Conservation (phyloP, 2,113 vertebrate species). For the Nanorana parkeri region DNA sequence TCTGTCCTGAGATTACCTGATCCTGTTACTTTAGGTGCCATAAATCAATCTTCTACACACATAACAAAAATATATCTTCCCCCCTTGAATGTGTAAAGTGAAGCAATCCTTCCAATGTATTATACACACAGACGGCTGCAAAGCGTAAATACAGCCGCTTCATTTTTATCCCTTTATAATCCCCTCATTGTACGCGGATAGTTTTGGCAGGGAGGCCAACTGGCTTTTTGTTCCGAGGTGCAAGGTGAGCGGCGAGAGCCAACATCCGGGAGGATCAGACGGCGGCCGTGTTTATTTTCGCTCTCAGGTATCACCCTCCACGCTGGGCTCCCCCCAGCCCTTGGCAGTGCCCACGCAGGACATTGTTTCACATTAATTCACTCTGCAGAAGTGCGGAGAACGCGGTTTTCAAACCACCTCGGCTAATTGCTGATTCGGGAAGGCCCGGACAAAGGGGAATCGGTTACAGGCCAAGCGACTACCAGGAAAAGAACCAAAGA, state of each 20-base stretch:
- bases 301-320: constrained; percentile 47
- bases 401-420: constrained; percentile 6
- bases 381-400: background rate
- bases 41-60: too few species aligned
- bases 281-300: constrained; percentile 20
- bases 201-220: background rate
- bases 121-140: too few species aligned
- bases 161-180: background rate
- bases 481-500: constrained; percentile 37
- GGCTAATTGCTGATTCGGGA: constrained; percentile 4
- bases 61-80: background rate
- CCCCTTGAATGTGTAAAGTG: background rate
- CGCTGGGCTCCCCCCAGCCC: background rate
- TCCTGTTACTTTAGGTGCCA: background rate
- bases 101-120: background rate
- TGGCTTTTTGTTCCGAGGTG: constrained; percentile 19
- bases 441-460: constrained; percentile 1
- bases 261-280: constrained; percentile 2
- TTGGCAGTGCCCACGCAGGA: background rate
- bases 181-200: constrained; percentile 15
- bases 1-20: constrained; percentile 8
- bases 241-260: background rate
- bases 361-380: constrained; percentile 38
- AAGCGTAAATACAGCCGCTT: background rate
- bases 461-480: background rate